These are phyloP conservation scores for Pseudotriccus pelzelni DNA, from an alignment of 2,797 vertebrate genomes.

Conservation along the genomic window DNA sequence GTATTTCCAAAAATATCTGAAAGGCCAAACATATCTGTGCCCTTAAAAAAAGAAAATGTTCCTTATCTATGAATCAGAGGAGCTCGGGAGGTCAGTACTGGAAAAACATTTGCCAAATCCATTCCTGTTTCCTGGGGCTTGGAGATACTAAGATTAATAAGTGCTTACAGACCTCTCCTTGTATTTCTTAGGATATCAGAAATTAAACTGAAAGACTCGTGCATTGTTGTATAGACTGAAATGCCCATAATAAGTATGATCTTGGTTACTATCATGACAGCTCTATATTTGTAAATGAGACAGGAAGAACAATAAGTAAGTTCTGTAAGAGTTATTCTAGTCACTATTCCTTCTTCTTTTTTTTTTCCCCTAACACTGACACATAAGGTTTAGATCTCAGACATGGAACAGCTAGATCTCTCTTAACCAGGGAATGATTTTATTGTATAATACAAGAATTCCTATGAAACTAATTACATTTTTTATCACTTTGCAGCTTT, in stretches of 20 bases:
- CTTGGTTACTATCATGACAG: neutral
- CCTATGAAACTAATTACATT: neutral
- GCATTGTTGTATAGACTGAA: neutral
- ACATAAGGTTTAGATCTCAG: neutral
- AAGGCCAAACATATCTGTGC: neutral
- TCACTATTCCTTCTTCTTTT: neutral
- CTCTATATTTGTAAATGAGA: neutral
- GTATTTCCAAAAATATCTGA: neutral
- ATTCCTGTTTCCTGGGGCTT: neutral
- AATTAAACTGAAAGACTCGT: neutral
- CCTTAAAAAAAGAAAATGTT: neutral
- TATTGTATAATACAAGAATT: neutral
- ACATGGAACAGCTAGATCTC: neutral
- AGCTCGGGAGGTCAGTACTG: neutral
- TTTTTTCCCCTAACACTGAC: fast-evolving
- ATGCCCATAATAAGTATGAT: neutral
- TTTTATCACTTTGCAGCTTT: neutral
- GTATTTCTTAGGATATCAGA: neutral
- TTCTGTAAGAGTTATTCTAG: neutral
- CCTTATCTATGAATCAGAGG: neutral
- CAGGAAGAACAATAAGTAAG: neutral
- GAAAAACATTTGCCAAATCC: neutral
- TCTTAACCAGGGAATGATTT: neutral
- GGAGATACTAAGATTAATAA: neutral
- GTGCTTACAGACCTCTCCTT: neutral